These are phyloP conservation scores for Galaxias olidus DNA, from an alignment of 2,797 vertebrate genomes.

Conservation along the genomic window DNA sequence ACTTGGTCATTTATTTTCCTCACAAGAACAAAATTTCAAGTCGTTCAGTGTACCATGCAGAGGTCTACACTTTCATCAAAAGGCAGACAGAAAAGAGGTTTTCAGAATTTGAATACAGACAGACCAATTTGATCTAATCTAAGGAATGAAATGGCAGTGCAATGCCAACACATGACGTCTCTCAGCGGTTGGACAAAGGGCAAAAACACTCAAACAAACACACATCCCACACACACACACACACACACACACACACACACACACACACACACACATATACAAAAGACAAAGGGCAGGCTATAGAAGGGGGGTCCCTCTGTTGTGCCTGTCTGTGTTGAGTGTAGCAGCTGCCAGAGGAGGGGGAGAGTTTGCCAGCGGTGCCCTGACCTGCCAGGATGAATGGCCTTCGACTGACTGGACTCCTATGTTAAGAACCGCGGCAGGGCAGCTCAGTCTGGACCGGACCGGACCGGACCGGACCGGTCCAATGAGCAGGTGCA, in stretches of 20 bases:
- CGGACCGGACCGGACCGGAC: conserved; percentile 34
- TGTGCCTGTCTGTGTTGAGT: conserved; percentile 30
- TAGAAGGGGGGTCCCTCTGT: conserved; percentile 24
- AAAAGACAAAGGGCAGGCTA: background rate
- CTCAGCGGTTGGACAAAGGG: too few relatives aligned
- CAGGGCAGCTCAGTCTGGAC: conserved; percentile 36
- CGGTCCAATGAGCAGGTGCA: conserved; percentile 38
- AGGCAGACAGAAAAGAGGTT: too few relatives aligned
- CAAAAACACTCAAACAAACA: too few relatives aligned
- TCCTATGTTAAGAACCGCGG: conserved; percentile 29
- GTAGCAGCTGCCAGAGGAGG: conserved; percentile 45
- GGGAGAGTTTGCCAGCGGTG: conserved; percentile 39
- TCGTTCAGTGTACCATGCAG: too few relatives aligned
- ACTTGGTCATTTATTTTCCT: too few relatives aligned
- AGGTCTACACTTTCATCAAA: too few relatives aligned
- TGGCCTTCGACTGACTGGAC: conserved; percentile 34
- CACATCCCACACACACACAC: conserved; percentile 6
- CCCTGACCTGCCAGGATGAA: conserved; percentile 45
- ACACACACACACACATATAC: background rate
- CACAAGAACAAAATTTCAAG: too few relatives aligned
- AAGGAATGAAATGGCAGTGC: conserved; percentile 11
- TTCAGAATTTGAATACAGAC: background rate
- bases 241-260: conserved; percentile 2
- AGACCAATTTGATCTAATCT: conserved; percentile 6
- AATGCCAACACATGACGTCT: too few relatives aligned